A percentile compares a stretch with the other conserved stretches of the same genome.
phyloP scores from a whole-genome alignment of 2,797 vertebrate genomes.

The Microctenopoma steveboyesi region DNA sequence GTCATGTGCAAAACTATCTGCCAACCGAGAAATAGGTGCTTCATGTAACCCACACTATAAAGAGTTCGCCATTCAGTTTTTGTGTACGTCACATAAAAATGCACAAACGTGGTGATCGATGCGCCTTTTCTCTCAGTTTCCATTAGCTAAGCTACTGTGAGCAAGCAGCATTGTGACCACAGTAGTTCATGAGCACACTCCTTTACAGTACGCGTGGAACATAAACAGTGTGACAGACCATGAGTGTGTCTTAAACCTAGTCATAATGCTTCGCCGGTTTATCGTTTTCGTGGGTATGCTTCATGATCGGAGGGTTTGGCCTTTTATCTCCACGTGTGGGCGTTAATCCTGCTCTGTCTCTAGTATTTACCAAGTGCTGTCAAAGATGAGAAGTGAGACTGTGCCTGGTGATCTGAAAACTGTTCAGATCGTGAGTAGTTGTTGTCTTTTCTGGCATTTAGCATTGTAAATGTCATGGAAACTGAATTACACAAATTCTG shows the following conservation, averaged over 20 bases:
- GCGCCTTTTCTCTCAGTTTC: neutral
- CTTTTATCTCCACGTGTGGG: constrained; percentile 45
- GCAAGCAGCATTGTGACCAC: neutral
- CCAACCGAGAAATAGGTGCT: neutral
- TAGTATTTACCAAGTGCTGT: constrained; percentile 47
- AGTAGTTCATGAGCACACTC: neutral
- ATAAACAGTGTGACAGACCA: constrained; percentile 17
- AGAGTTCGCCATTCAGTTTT: too few relatives aligned
- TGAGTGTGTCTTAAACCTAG: constrained; percentile 17
- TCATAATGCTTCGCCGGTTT: constrained; percentile 31
- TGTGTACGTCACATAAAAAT: too few relatives aligned
- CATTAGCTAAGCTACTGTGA: constrained; percentile 7
- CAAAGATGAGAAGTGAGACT: constrained; percentile 38
- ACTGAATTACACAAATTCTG: neutral
- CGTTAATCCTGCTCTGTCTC: constrained; percentile 49
- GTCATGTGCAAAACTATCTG: neutral
- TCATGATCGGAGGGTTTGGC: constrained; percentile 1
- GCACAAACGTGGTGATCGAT: too few relatives aligned
- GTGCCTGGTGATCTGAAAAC: neutral
- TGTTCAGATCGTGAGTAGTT: constrained; percentile 30
- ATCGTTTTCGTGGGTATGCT: constrained; percentile 24
- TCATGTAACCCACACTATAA: too few relatives aligned
- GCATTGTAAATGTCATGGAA: constrained; percentile 48
- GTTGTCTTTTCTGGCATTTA: constrained; percentile 21
- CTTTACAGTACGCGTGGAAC: constrained; percentile 42